Base-by-base conservation (phyloP, 2,888 invertebrate species). In the Automeris io region DNA sequence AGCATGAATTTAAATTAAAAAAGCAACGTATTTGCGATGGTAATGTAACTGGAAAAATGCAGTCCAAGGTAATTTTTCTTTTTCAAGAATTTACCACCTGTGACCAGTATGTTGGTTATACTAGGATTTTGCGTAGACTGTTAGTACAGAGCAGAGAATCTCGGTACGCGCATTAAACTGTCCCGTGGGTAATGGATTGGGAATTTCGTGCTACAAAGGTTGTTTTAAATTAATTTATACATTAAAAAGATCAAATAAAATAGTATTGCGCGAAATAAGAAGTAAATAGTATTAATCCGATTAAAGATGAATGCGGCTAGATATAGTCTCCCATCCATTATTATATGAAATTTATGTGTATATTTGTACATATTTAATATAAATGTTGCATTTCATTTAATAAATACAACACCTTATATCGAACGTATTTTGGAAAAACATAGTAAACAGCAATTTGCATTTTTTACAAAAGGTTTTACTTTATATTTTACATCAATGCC, bases 161-260 rank as follows among this genome's bases (percentile, higher is more conserved):
- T 61, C 57, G 45, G 50, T 42, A 44, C 43, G 45, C 63, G 61
- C 74, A 80, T 80, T 80, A 79, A 76, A 63, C 75, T 80, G 81
- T 83, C 79, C 52, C 46, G 41, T 41, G 43, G 22, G 64, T 76
- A 82, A 81, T 79, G 78, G 69, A 79, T 80, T 71, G 69, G 65
- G 81, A 75, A 81, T 83, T 77, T 79, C 70, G 72, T 67, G 70
- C 70, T 67, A 53, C 67, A 70, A 74, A 73, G 74, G 75, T 77
- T 70, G 71, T 68, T 74, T 74, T 72, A 75, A 82, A 82, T 82
- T 82, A 81, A 83, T 82, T 79, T 76, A 78, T 60, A 77, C 76
- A 72, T 75, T 75, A 71, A 70, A 73, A 70, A 70, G 70, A 73
- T 59, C 51, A 70, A 75, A 71, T 70, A 58, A 54, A 57, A 59